A percentile compares a stretch with the other conserved stretches of the same genome.
Evolutionary conservation across 2,113 vertebrate genomes (phyloP).

Genomic region (Bucco capensis): DNA sequence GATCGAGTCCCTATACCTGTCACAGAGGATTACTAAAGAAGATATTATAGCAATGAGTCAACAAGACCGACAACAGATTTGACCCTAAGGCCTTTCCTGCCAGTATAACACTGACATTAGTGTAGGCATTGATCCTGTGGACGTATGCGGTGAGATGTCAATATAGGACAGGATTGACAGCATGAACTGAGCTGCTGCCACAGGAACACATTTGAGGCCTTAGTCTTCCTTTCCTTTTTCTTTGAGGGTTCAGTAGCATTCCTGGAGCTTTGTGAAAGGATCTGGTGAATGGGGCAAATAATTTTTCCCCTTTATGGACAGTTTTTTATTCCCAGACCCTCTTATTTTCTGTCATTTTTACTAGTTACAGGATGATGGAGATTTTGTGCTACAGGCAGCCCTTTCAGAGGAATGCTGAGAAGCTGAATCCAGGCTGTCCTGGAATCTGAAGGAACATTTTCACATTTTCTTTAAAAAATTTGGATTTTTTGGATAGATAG

Average conservation of each 20-base stretch:
- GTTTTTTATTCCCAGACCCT: neutral
- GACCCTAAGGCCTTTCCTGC: neutral
- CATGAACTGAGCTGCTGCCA: neutral
- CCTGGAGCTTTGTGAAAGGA: neutral
- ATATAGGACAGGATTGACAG: neutral
- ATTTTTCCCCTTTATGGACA: neutral
- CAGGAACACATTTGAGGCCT: neutral
- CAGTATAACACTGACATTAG: neutral
- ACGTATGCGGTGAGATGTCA: neutral
- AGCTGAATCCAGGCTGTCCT: neutral
- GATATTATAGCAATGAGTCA: neutral
- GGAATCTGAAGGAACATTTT: neutral
- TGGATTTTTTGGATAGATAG: neutral
- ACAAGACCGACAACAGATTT: neutral
- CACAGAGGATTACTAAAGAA: neutral
- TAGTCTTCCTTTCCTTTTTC: neutral
- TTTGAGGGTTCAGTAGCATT: neutral
- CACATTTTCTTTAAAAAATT: neutral
- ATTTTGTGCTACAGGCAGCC: neutral
- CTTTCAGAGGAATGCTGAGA: neutral
- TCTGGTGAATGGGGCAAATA: neutral
- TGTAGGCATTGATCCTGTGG: neutral
- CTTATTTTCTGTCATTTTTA: neutral
- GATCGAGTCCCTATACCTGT: rapidly evolving
- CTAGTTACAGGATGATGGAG: neutral